A percentile compares a stretch with the other conserved stretches of the same genome.
Conservation (phyloP, 2,888 invertebrate species). For the Drosophila gaucha region DNA sequence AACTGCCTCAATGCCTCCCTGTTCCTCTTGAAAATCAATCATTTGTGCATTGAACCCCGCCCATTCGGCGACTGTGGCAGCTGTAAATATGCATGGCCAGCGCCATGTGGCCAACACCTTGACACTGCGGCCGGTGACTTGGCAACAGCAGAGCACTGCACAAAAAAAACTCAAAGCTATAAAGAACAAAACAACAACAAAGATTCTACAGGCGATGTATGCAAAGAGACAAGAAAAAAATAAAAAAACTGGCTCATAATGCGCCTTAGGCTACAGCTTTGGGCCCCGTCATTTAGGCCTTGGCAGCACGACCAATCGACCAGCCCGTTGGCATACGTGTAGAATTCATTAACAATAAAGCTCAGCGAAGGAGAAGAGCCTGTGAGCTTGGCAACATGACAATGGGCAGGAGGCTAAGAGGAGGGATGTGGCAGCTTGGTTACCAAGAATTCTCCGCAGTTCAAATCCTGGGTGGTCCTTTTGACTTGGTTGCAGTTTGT, state of each 20-base stretch:
- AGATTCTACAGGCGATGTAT: conserved; percentile 37
- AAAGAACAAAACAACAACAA: conserved; percentile 40
- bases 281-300: conserved; percentile 25
- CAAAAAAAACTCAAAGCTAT: conserved; percentile 19
- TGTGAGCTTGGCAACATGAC: conserved; percentile 5
- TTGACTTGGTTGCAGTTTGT: conserved; percentile 36
- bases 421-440: conserved; percentile 37
- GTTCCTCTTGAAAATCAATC: conserved; percentile 62
- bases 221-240: conserved; percentile 42
- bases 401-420: not conserved
- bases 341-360: conserved; percentile 79
- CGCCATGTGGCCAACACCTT: conserved; percentile 78
- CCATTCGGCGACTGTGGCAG: conserved; percentile 25
- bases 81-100: conserved; percentile 60
- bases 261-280: conserved; percentile 38
- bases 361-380: conserved; percentile 35
- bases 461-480: conserved; percentile 72
- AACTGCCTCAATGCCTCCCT: not conserved
- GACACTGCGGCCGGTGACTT: conserved; percentile 49
- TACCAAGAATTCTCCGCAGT: conserved; percentile 67
- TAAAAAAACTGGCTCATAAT: conserved; percentile 55
- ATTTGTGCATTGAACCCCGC: conserved; percentile 71
- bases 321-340: conserved; percentile 49
- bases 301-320: conserved; percentile 32
- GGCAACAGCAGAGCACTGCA: conserved; percentile 49